These are phyloP conservation scores for Strongylocentrotus purpuratus DNA, from an alignment of 35 echinoderm and acorn worm genomes.

Conservation along the genomic window DNA sequence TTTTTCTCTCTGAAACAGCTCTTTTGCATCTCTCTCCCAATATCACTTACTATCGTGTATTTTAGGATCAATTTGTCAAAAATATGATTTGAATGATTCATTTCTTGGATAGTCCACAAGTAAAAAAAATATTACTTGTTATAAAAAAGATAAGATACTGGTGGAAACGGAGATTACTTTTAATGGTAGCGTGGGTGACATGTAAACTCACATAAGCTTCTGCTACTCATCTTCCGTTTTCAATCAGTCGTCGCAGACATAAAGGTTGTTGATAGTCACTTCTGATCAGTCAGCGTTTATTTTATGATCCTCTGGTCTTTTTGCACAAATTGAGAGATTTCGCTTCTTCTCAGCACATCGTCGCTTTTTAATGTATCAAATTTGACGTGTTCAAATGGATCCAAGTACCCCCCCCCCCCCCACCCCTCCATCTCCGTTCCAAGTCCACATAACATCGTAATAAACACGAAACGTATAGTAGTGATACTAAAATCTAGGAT, in stretches of 20 bases:
- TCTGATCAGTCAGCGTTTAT: neutral
- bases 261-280: neutral
- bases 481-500: no score
- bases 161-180: neutral
- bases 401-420: neutral
- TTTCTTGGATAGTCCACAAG: no score
- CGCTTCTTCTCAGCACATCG: neutral
- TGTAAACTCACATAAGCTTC: neutral
- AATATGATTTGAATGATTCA: no score
- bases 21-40: no score
- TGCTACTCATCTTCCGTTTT: neutral
- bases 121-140: no score
- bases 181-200: neutral
- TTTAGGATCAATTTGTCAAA: no score
- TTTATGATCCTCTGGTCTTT: neutral
- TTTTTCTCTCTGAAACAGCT: no score
- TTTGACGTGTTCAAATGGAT: neutral
- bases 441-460: no score
- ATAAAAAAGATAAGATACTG: no score
- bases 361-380: neutral
- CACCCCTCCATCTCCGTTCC: neutral
- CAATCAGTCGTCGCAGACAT: neutral
- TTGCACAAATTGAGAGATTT: neutral
- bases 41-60: no score
- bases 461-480: no score